Conservation (phyloP, 2,888 invertebrate species). For the Ischnura elegans region DNA sequence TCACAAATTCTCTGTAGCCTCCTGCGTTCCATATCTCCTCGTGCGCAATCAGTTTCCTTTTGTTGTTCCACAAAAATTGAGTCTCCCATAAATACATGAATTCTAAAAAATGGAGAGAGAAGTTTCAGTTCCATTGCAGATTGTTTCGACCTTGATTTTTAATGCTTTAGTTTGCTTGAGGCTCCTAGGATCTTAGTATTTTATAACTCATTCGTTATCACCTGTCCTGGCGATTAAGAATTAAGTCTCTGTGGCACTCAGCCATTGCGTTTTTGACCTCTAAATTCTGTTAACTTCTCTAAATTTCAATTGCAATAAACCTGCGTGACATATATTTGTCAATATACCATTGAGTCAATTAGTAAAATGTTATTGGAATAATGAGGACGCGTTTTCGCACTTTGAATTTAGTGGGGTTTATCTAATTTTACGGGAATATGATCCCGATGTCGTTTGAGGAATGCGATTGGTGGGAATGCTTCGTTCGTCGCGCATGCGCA, state of each 20-base stretch:
- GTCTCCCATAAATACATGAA: not conserved
- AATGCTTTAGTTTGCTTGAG: not conserved
- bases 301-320: too few relatives aligned
- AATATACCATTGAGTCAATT: too few relatives aligned
- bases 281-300: too few relatives aligned
- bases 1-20: too few relatives aligned
- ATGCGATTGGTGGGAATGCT: not conserved
- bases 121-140: not conserved
- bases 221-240: not conserved
- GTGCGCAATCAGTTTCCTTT: not conserved
- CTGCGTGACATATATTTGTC: too few relatives aligned
- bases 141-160: not conserved
- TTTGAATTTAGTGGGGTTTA: not conserved
- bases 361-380: too few relatives aligned
- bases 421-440: constrained; percentile 18
- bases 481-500: not conserved
- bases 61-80: too few relatives aligned
- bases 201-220: not conserved
- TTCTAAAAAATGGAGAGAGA: not conserved
- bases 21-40: too few relatives aligned
- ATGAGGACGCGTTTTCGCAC: not conserved
- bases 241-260: not conserved
- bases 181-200: not conserved
- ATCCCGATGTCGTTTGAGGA: not conserved
- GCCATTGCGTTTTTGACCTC: not conserved